Evolutionary conservation across 2,888 invertebrate species (phyloP).

Genomic region (Torymus texanus): DNA sequence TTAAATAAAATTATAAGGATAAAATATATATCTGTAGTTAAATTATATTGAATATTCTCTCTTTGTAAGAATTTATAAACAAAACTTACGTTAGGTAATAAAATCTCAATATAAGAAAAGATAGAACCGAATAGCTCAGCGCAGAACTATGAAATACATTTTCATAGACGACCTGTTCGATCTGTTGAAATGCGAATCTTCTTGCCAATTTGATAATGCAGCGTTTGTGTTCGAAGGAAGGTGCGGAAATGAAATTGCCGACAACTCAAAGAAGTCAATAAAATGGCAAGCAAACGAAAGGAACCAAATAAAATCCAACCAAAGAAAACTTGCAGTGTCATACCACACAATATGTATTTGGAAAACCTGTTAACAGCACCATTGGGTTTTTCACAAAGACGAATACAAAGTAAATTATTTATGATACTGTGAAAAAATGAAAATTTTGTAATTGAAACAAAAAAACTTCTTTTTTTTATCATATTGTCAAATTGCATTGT

Average conservation of each 20-base stretch:
- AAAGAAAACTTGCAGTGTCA: too few relatives aligned
- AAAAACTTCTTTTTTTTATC: too few relatives aligned
- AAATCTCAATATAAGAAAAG: conserved; percentile 20
- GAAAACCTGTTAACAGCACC: too few relatives aligned
- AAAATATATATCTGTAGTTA: too few relatives aligned
- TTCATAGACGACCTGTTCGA: conserved; percentile 22
- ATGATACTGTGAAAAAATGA: not conserved
- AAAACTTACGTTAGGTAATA: conserved; percentile 14
- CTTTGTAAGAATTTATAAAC: not conserved
- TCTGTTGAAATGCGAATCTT: conserved; percentile 10
- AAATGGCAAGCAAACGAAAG: conserved; percentile 2
- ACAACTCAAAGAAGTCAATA: not conserved
- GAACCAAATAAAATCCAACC: conserved; percentile 7
- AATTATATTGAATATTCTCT: conserved; percentile 24
- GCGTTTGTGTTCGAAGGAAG: too few relatives aligned
- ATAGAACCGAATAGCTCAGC: conserved; percentile 25
- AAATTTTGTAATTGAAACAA: too few relatives aligned
- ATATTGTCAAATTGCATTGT: too few relatives aligned
- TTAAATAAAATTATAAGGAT: too few relatives aligned
- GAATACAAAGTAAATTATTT: not conserved
- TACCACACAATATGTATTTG: too few relatives aligned
- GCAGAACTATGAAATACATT: conserved; percentile 21
- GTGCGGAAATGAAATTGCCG: not conserved
- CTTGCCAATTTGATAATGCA: not conserved
- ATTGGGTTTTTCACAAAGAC: too few relatives aligned